Evolutionary conservation across 2,797 vertebrate genomes (phyloP), one percentile per base, ranked within the genome.

Genomic region (Cephalopachus bancanus): DNA sequence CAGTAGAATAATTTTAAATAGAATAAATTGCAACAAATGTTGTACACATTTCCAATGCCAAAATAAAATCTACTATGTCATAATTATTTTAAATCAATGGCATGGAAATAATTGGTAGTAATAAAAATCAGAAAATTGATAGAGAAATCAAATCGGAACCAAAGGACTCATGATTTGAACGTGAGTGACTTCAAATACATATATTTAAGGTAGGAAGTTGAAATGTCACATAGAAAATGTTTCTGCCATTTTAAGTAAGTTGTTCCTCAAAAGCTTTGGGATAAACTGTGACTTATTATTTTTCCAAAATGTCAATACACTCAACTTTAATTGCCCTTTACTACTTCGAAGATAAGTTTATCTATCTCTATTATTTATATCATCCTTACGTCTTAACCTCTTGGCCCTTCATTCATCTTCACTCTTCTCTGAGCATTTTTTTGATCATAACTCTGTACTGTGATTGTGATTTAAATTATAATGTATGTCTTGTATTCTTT

Each of bases 71-170:
- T 94, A 10, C 81, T 84, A n/a, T 62, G 19, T 26, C 53, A 19
- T 91, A 79, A 95, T 94, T 86, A 87, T 76, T 95, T 93, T 83
- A 89, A 94, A 60, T 59, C 16, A 55, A 20, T 90, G 57, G 8
- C n/a, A 75, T 91, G 55, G 33, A 65, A 65, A 89, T 81, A 81
- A 86, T 51, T 57, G 9, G 4, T 71, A 90, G 22, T 60, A 30
- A 59, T 57, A 72, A 26, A 7, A 84, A 88, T 79, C 55, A 64
- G 17, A 78, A 30, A 72, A 65, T 33, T 95, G 14, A 67, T 69
- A 64, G 30, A 49, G 5, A 49, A 72, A 78, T 74, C 24, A 59
- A 65, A 62, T 94, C 15, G 95, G 72, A 79, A 83, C 53, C 20
- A 67, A 91, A 78, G 17, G 19, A 55, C 55, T 84, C 65, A 86